These are phyloP conservation scores for Grus americana DNA, from an alignment of 2,113 vertebrate genomes.

Conservation along the genomic window DNA sequence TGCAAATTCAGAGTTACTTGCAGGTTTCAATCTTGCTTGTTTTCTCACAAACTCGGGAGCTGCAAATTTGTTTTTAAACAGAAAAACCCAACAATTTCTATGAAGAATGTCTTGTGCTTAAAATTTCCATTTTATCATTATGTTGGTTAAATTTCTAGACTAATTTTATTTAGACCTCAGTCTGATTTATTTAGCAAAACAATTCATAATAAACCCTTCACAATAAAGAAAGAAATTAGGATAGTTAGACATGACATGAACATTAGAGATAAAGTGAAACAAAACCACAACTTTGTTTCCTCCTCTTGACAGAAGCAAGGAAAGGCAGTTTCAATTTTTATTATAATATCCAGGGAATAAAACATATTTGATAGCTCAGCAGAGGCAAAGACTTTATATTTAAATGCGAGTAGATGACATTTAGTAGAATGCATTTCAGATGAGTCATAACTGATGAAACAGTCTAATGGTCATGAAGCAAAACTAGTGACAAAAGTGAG, in stretches of 20 bases:
- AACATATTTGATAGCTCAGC: slow-evolving; percentile 36
- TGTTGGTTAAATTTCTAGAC: background rate
- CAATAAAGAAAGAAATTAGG: background rate
- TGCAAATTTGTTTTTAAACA: background rate
- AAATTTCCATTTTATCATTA: background rate
- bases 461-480: background rate
- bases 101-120: background rate
- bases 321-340: slow-evolving; percentile 33
- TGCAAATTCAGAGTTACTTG: background rate
- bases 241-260: background rate
- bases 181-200: background rate
- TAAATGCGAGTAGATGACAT: slow-evolving; percentile 44
- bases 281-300: background rate
- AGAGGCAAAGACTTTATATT: slow-evolving; percentile 46
- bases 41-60: background rate
- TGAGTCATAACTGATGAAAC: slow-evolving; percentile 53
- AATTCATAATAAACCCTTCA: background rate
- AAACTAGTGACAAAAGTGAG: background rate
- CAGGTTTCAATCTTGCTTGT: background rate
- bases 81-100: background rate
- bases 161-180: background rate
- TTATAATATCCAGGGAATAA: slow-evolving; percentile 37
- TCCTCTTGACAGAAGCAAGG: background rate
- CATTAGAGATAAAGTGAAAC: background rate
- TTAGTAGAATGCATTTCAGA: slow-evolving; percentile 28